Evolutionary conservation across 2,113 vertebrate species (phyloP).

Genomic region (Triplophysa siluroides): DNA sequence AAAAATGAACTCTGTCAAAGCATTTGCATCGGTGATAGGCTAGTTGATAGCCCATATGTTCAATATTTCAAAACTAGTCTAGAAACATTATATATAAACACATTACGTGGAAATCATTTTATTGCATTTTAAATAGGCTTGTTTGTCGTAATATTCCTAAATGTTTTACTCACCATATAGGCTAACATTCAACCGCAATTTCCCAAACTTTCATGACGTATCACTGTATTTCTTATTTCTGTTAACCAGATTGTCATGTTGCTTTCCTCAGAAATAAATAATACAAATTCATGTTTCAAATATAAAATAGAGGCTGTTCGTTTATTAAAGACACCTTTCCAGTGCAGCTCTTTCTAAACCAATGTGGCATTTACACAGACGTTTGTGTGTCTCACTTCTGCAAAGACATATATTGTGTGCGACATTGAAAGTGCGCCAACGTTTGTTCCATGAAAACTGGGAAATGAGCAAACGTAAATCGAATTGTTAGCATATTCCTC

Average conservation of each 20-base stretch:
- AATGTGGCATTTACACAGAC: background rate
- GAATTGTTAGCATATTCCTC: background rate
- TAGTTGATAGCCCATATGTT: too few relatives aligned
- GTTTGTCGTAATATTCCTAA: background rate
- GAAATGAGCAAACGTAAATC: background rate
- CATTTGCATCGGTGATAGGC: too few relatives aligned
- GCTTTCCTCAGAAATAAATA: background rate
- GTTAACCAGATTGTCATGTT: background rate
- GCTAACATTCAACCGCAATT: background rate
- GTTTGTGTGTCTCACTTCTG: constrained; percentile 18
- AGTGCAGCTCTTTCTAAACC: background rate
- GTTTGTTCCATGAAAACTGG: background rate
- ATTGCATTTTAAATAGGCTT: background rate
- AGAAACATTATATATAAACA: too few relatives aligned
- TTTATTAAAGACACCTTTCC: background rate
- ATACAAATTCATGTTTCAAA: background rate
- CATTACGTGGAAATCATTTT: too few relatives aligned
- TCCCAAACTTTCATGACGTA: too few relatives aligned
- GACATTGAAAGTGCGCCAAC: constrained; percentile 9
- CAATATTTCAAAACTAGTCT: too few relatives aligned
- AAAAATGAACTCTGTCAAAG: background rate
- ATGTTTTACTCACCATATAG: background rate
- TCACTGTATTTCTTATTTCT: background rate
- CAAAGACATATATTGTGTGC: constrained; percentile 17
- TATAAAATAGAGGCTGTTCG: background rate